Evolutionary conservation across 1,140 invertebrate species (phyloP), one percentile per base, ranked within the genome.

Genomic region (Cydia strobilella): DNA sequence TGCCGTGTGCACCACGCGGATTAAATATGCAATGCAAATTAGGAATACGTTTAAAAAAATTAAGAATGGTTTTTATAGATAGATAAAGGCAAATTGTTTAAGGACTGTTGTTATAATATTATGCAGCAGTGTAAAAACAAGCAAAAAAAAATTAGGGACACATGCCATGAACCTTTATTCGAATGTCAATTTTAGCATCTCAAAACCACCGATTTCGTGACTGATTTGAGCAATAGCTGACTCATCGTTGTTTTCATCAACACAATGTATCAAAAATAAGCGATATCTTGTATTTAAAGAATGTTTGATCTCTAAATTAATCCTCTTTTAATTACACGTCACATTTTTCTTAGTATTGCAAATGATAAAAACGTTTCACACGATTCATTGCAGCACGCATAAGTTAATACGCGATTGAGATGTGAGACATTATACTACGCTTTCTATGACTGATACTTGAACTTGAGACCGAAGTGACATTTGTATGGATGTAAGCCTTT

Each of bases 391-490:
- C 48, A 23, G 5, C 20, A 23, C 54, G 54, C 54, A 59, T 59
- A 59, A 10, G 20, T 59, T 12, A 9, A 59, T 59, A 23, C 54
- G 31, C 15, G 31, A 15, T 18, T n/a, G n/a, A n/a, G n/a, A 42
- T 69, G 65, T 39, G 65, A 69, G 65, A 69, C 65, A 35, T 13
- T 9, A 59, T 59, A 59, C 20, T 27, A 35, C 62, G 31, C 65
- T 69, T 69, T 69, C 65, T 69, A 69, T 69, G 35, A 39, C 65
- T 69, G 27, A 69, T 69, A 69, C 65, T 69, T 69, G 65, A 69
- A 69, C 65, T 69, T 69, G 65, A 69, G 65, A 54, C 51, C n/a
- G 15, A 66, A 66, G 65, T 39, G 65, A 35, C 65, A 69, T 69
- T 69, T 69, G 65, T 69, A 39, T 69, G 31, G 27, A 31, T 69